Evolutionary conservation across 1,140 invertebrate genomes (phyloP), one percentile per base, ranked within the genome.

Genomic region (Sipha flava): DNA sequence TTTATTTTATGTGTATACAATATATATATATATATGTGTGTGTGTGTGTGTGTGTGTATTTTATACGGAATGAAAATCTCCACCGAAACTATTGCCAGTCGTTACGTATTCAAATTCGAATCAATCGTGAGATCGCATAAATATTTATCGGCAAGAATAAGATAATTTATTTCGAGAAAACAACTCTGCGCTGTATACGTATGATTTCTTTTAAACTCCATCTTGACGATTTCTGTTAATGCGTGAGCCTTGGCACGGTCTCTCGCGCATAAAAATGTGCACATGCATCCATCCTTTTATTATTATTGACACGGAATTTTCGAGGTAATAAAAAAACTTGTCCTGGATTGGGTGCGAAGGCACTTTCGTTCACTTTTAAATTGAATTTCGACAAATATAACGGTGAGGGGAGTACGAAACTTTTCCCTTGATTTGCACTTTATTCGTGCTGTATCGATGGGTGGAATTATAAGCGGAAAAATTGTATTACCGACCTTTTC

Each of bases 281-380:
- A 1, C 59, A n/a, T 5, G 1, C 7, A 34, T n/a, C n/a, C 59
- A 62, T n/a, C 26, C 1, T 26, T 14, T 4, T n/a, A n/a, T n/a
- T n/a, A n/a, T n/a, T n/a, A n/a, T n/a, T n/a, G n/a, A n/a, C n/a
- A 3, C 1, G 52, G 26, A 23, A 23, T 26, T 40, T 2, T 2
- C 18, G 26, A 72, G 40, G 45, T 72, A 49, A 72, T 72, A 72
- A 31, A 70, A 70, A 59, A 23, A 31, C 26, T 72, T 47, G 12
- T 10, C 16, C 9, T n/a, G 49, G 49, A 26, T 54, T 21, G n/a
- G 18, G 37, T 29, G 49, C 0, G 18, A 54, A 54, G 72, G n/a
- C 72, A 54, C 49, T 75, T 75, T 75, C 52, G 31, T 73, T 54
- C 49, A n/a, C n/a, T 49, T 66, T 43, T 0, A 75, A 75, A 75